These are phyloP conservation scores for Thamnophis elegans DNA, from an alignment of 2,797 vertebrate genomes.

Conservation along the genomic window DNA sequence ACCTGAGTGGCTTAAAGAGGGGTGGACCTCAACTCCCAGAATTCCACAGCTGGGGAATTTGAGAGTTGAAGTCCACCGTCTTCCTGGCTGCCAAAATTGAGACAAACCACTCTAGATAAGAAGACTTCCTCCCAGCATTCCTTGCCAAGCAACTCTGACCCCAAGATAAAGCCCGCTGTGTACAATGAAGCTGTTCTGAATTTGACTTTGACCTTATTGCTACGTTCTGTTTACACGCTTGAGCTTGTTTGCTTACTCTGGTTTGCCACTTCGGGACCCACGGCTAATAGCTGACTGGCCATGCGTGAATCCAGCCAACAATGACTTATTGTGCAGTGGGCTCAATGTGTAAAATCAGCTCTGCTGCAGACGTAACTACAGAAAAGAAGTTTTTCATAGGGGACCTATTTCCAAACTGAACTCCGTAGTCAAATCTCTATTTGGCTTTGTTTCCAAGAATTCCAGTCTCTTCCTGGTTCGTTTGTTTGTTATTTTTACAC, in stretches of 20 bases:
- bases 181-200: not conserved
- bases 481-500: not conserved
- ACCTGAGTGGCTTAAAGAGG: not conserved
- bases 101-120: not conserved
- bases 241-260: not conserved
- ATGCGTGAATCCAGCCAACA: not conserved
- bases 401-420: not conserved
- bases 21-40: not conserved
- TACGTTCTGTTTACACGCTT: not conserved
- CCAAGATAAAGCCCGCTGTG: not conserved
- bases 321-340: not conserved
- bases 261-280: not conserved
- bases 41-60: not conserved
- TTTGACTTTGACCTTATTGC: not conserved
- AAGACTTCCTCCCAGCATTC: not conserved
- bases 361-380: not conserved
- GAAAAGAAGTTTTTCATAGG: not conserved
- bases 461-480: not conserved
- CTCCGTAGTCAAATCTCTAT: not conserved
- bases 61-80: not conserved
- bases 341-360: not conserved
- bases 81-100: not conserved
- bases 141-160: not conserved
- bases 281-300: not conserved
- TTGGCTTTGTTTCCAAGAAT: not conserved